Percentiles rank a stretch among this genome's conserved stretches.
phyloP scores from a whole-genome alignment of 2,113 vertebrate genomes.

The Rhynchomys soricoides region DNA sequence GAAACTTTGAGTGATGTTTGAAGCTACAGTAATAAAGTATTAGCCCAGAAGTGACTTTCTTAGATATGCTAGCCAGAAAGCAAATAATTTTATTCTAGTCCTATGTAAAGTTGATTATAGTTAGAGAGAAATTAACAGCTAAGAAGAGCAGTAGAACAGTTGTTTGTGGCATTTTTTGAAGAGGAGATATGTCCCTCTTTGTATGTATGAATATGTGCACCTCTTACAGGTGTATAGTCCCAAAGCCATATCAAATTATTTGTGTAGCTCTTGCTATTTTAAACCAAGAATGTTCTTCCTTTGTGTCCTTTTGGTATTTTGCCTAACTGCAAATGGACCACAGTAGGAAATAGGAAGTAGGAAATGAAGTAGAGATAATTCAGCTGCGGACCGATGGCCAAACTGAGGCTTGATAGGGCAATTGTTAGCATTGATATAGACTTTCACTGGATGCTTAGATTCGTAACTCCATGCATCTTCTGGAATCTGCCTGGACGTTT shows the following conservation, averaged over 20 bases:
- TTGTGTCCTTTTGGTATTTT: slow-evolving; percentile 59
- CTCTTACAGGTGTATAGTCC: background rate
- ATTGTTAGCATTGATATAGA: slow-evolving; percentile 63
- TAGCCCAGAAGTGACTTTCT: slow-evolving; percentile 23
- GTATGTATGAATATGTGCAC: background rate
- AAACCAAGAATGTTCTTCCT: slow-evolving; percentile 33
- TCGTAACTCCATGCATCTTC: slow-evolving; percentile 71
- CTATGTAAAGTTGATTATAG: slow-evolving; percentile 15
- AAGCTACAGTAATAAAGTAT: background rate
- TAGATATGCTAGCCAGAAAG: background rate
- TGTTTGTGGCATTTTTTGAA: background rate
- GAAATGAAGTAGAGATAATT: slow-evolving; percentile 56
- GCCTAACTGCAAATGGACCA: slow-evolving; percentile 56
- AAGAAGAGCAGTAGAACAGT: background rate
- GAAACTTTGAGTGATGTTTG: background rate
- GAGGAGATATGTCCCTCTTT: background rate
- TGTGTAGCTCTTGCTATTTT: slow-evolving; percentile 39
- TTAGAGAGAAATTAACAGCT: background rate
- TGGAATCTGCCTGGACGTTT: slow-evolving; percentile 52
- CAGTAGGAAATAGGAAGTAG: slow-evolving; percentile 73
- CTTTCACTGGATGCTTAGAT: slow-evolving; percentile 65
- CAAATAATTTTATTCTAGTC: slow-evolving; percentile 16
- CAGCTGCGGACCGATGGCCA: slow-evolving; percentile 16
- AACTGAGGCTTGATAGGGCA: slow-evolving; percentile 41
- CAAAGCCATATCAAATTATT: slow-evolving; percentile 26